These are phyloP conservation scores for Agrochola lota DNA, from an alignment of 2,888 invertebrate genomes.

Conservation along the genomic window DNA sequence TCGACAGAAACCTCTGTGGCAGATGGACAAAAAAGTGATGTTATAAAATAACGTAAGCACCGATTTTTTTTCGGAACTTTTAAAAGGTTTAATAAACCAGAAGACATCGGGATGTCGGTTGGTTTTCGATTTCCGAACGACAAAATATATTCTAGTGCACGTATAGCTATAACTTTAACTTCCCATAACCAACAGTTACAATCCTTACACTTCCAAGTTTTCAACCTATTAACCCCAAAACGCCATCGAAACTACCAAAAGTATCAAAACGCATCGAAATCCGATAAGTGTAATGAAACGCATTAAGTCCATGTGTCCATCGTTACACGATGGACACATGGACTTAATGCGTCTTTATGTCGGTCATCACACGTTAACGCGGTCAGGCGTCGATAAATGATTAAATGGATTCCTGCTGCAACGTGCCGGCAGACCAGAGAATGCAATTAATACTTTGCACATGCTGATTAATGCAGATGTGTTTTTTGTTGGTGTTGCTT, in stretches of 20 bases:
- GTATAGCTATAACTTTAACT: neutral
- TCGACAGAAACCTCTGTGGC: no score
- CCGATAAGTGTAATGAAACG: slow-evolving; percentile 52
- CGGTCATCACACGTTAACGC: slow-evolving; percentile 39
- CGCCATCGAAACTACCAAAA: slow-evolving; percentile 12
- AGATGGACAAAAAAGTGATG: no score
- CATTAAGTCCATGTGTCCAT: no score
- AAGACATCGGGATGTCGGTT: no score
- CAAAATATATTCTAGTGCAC: neutral
- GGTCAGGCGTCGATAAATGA: slow-evolving; percentile 45
- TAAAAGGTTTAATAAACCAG: no score
- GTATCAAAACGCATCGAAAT: slow-evolving; percentile 34
- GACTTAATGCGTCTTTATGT: slow-evolving; percentile 49
- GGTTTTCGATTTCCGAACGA: neutral
- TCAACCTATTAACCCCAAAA: slow-evolving; percentile 16
- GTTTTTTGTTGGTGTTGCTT: neutral
- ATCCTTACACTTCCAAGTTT: neutral
- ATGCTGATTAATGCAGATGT: slow-evolving; percentile 20
- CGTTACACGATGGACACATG: slow-evolving; percentile 30
- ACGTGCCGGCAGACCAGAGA: slow-evolving; percentile 42
- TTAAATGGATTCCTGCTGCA: slow-evolving; percentile 39
- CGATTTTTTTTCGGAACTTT: no score
- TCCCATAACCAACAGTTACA: neutral
- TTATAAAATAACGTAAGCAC: no score
- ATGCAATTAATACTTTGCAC: slow-evolving; percentile 45